Base-by-base conservation (phyloP, 2,797 vertebrate genomes). In the Morelia viridis region DNA sequence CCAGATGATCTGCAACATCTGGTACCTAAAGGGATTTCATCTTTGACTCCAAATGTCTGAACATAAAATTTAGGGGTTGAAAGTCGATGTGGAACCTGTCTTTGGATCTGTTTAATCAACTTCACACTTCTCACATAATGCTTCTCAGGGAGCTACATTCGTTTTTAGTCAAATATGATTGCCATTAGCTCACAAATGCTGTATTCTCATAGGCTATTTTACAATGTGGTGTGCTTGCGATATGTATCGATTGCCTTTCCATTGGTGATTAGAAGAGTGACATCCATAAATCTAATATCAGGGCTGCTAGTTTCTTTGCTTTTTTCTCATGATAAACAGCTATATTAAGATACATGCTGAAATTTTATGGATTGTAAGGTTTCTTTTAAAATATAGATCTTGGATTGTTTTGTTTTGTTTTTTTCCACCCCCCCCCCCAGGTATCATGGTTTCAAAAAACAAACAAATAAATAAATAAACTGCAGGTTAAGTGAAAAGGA, bases 1-100 rank as follows among this genome's bases (percentile, higher is more conserved):
- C 96, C 95, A 96, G 96, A 96, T 98, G 97, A 98, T 98, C 97
- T 97, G 97, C 96, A 98, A 97, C 98, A 98, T 98, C 98, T 98
- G 98, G 97, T 98, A 97, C 97, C 98, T 98, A 98, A 98, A 98
- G 97, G 97, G 98, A 98, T 98, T 98, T 98, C 97, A 97, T 97
- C 97, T 98, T 98, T 97, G 97, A 97, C 96, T 97, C 97, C 94
- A 96, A 98, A 97, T 97, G 96, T 97, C 96, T 96, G 97, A 98
- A 98, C 97, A 96, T 98, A 97, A 98, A 98, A 98, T 98, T 96
- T 97, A 97, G 96, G 98, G 98, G 96, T 98, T 98, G 97, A 97
- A 98, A 98, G 97, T 98, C 97, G 97, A 98, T 97, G 93, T 95
- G 97, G 97, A 98, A 98, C 98, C 97, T 97, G 97, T 97, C 97